Base-by-base conservation (phyloP, 2,113 vertebrate genomes). In the Daboia siamensis region DNA sequence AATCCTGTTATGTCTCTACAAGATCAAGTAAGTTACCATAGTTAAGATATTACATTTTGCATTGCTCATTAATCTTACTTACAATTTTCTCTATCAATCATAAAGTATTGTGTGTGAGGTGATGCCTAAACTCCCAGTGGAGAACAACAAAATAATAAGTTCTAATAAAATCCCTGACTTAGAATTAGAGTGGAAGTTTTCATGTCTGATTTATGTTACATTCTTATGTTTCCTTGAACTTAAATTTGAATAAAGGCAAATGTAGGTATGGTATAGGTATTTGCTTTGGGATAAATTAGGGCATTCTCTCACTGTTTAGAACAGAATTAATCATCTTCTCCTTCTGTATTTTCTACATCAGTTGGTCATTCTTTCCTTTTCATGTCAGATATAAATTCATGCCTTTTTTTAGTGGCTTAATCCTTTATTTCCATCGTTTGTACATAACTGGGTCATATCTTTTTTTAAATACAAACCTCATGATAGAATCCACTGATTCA, bases 1-100 rank as follows among this genome's bases (percentile, higher is more conserved):
- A 99, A 99, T 96, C 99, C 99, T 0, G 99, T 99, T 96, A 99
- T 99, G 99, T 99, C 99, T 94, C 97, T 99, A 74, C 99, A 99
- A 97, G 99, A 99, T 97, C 99, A 99, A 98, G 99, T 99, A 96
- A 97, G 95, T 88, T 88, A 39, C 21, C 8, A 93, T 90, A 91
- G 21, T 89, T 23, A 61, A 20, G 20, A 39, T 88, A 15, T 23
- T 87, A 54, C n/a, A 23, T 54, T 17, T 33, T 69, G 89, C 29
- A 44, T 29, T 48, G 85, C 48, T 51, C 48, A 26, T 86, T 29
- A 86, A 86, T 29, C 26, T 86, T 80, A 9, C 33, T 80, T 80
- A 44, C 0, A 0, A 6, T 74, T 88, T 88, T 39, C 5, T 69
- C 23, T 29, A 7, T 54, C 46, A 17, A 20, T 44, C 52, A 24